Conservation (phyloP, 2,113 vertebrate genomes). For the Camelus bactrianus region DNA sequence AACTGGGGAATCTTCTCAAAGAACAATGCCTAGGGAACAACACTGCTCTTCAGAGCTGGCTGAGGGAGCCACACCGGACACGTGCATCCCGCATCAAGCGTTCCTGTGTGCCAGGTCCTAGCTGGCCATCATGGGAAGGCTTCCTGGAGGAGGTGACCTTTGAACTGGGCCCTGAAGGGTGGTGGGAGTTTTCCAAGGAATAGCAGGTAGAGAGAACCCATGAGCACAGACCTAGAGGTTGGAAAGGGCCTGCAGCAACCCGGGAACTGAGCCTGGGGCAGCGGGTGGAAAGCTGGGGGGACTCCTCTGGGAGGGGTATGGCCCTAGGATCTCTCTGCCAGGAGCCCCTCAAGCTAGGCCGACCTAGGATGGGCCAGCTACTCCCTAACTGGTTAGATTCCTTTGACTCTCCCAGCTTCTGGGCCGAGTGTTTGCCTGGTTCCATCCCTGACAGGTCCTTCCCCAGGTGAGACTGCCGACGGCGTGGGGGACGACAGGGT, state of each 20-base stretch:
- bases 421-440: not conserved
- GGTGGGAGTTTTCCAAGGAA: not conserved
- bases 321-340: not conserved
- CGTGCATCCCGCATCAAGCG: accelerated
- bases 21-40: not conserved
- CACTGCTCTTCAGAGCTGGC: not conserved
- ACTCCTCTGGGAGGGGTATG: not conserved
- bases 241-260: not conserved
- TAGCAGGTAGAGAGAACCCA: not conserved
- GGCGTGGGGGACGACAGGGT: not conserved
- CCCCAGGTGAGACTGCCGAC: not conserved
- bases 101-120: not conserved
- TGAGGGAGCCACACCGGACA: accelerated
- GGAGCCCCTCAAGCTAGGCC: not conserved
- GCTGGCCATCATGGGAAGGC: not conserved
- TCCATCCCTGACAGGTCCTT: not conserved
- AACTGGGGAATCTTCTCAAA: not conserved
- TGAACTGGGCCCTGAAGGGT: not conserved
- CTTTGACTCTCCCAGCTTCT: not conserved
- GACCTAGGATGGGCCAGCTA: accelerated
- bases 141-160: slow-evolving; percentile 15
- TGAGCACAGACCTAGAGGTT: not conserved
- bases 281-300: not conserved
- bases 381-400: not conserved
- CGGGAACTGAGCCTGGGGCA: accelerated